phyloP scores from a whole-genome alignment of 2,888 invertebrate species.

The Pristionchus mayeri region DNA sequence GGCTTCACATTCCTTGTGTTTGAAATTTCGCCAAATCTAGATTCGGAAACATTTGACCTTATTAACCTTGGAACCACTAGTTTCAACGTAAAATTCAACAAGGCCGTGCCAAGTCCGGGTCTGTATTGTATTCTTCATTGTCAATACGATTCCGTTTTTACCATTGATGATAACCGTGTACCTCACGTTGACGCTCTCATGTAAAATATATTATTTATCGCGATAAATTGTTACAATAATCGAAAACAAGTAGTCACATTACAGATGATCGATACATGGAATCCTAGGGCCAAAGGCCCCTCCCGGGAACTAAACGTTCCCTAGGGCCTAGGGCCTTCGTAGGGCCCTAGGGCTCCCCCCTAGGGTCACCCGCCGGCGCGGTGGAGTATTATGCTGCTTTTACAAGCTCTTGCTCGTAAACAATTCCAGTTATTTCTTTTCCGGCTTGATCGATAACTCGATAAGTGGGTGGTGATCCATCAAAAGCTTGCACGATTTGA shows the following conservation, averaged over 20 bases:
- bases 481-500: background rate
- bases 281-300: no score
- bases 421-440: background rate
- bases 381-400: background rate
- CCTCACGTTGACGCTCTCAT: background rate
- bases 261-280: no score
- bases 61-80: slow-evolving; percentile 3
- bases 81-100: background rate
- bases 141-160: background rate
- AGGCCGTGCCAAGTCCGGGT: background rate
- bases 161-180: background rate
- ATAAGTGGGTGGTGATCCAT: background rate
- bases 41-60: background rate
- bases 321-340: no score
- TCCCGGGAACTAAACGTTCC: no score
- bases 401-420: slow-evolving; percentile 1
- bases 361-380: background rate
- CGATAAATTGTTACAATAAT: no score
- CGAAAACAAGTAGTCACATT: no score
- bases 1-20: no score
- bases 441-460: background rate
- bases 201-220: background rate
- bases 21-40: no score
- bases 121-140: background rate
- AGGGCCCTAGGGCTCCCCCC: background rate